These are phyloP conservation scores for Microvelia longipes DNA, from an alignment of 1,140 invertebrate species.

Conservation along the genomic window DNA sequence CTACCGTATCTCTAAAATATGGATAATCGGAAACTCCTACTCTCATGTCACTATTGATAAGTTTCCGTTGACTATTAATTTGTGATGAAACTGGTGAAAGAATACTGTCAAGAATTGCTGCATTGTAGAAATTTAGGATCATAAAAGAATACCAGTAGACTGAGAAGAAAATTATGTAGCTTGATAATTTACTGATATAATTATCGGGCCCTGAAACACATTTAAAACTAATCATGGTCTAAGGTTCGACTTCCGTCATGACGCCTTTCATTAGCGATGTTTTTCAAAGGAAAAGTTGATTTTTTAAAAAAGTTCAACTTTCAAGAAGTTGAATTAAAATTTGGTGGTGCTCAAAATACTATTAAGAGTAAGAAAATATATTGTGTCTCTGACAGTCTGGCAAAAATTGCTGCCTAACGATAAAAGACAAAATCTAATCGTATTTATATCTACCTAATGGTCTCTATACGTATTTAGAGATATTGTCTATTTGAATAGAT, in stretches of 20 bases:
- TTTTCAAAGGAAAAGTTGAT: not conserved
- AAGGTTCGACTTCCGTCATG: too few species aligned
- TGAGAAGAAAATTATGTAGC: not conserved
- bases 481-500: too few species aligned
- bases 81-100: not conserved
- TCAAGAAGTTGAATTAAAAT: not conserved
- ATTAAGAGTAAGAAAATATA: not conserved
- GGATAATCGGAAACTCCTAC: not conserved
- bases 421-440: too few species aligned
- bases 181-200: not conserved
- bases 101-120: not conserved
- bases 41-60: not conserved
- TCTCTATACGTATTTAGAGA: too few species aligned
- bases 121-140: not conserved
- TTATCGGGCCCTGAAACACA: not conserved
- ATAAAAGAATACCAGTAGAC: not conserved
- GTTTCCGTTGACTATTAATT: not conserved
- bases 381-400: not conserved
- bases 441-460: too few species aligned
- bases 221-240: not conserved
- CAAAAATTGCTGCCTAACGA: too few species aligned
- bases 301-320: not conserved
- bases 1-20: not conserved
- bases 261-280: too few species aligned
- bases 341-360: not conserved